Conservation (phyloP, 2,797 vertebrate genomes). For the Channa striata region DNA sequence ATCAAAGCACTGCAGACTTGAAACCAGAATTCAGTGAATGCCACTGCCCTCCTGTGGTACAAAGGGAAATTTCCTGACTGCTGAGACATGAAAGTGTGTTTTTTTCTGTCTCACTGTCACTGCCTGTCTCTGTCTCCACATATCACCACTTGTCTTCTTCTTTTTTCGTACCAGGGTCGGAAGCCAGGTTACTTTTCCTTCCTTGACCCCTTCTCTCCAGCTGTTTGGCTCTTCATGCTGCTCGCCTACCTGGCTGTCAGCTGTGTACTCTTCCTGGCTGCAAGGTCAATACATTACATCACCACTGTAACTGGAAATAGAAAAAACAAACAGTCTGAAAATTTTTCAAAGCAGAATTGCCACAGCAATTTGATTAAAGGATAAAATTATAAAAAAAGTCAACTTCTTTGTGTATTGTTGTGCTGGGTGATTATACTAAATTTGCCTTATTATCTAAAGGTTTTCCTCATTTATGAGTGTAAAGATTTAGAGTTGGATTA, state of each 20-base stretch:
- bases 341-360: not conserved
- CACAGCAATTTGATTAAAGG: not conserved
- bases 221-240: slow-evolving; percentile 95
- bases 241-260: slow-evolving; percentile 95
- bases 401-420: not conserved
- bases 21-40: slow-evolving; percentile 45
- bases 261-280: slow-evolving; percentile 95
- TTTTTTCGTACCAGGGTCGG: slow-evolving; percentile 88
- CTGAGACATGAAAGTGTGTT: slow-evolving; percentile 31
- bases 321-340: not conserved
- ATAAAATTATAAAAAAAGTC: not conserved
- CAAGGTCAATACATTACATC: slow-evolving; percentile 87
- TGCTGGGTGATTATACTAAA: not conserved
- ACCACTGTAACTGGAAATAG: too few relatives aligned
- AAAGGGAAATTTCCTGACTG: slow-evolving; percentile 29
- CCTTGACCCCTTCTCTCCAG: slow-evolving; percentile 93
- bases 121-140: slow-evolving; percentile 56
- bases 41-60: slow-evolving; percentile 79
- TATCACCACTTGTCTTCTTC: slow-evolving; percentile 76
- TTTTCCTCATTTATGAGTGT: too few relatives aligned
- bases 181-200: slow-evolving; percentile 98
- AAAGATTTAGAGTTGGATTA: too few relatives aligned
- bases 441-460: too few relatives aligned
- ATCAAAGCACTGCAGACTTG: slow-evolving; percentile 68
- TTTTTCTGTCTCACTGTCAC: slow-evolving; percentile 78